These are phyloP conservation scores for Erythrocercus mccallii DNA, from an alignment of 2,113 vertebrate genomes.

Conservation along the genomic window DNA sequence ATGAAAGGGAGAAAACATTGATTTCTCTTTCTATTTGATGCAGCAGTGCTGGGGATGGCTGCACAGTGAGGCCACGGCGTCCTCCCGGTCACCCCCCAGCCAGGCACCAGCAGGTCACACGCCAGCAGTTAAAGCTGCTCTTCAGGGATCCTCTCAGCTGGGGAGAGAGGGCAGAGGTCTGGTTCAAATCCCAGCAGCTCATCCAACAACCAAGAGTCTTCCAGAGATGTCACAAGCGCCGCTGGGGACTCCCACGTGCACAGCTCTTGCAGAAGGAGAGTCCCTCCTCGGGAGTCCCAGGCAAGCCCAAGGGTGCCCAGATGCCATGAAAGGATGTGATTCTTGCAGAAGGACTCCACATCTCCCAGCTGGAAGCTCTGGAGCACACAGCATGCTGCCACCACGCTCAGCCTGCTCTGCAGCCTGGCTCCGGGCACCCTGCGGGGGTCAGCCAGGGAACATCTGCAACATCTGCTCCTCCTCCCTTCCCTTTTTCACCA, in stretches of 20 bases:
- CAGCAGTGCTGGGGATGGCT: not conserved
- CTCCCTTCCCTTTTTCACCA: not conserved
- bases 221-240: not conserved
- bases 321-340: not conserved
- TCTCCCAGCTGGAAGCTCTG: not conserved
- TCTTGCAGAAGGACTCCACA: not conserved
- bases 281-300: not conserved
- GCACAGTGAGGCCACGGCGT: rapidly evolving
- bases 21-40: not conserved
- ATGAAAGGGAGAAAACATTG: not conserved
- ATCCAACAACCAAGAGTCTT: not conserved
- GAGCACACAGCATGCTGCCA: not conserved
- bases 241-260: rapidly evolving
- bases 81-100: not conserved
- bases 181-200: not conserved
- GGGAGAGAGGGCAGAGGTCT: not conserved
- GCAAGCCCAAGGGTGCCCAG: not conserved
- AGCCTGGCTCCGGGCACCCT: rapidly evolving
- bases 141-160: not conserved
- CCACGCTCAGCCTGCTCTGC: rapidly evolving
- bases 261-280: not conserved
- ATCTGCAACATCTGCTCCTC: not conserved
- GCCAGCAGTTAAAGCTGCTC: not conserved
- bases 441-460: not conserved
- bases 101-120: not conserved